A percentile compares a stretch with the other conserved stretches of the same genome.
Conservation (phyloP, 2,888 invertebrate genomes). For the Xanthia icteritia region DNA sequence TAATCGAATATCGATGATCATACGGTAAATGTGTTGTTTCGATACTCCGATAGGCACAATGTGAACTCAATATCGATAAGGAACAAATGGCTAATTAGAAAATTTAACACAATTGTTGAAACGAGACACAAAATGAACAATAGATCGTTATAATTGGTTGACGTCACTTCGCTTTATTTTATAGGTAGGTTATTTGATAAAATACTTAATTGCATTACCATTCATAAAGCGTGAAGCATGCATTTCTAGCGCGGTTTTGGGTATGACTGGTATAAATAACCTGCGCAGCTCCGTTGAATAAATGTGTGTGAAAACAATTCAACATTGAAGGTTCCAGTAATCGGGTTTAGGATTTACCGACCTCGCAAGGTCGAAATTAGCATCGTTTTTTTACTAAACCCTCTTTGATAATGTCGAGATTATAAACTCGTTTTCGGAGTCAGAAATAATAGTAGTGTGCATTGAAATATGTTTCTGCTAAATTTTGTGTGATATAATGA, state of each 20-base stretch:
- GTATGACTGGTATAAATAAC: conserved; percentile 37
- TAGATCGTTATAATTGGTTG: conserved; percentile 60
- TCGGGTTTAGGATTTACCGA: conserved; percentile 32
- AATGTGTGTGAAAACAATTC: conserved; percentile 38
- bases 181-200: conserved; percentile 38
- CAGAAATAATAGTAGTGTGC: conserved; percentile 11
- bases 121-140: conserved; percentile 65
- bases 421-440: conserved; percentile 31
- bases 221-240: conserved; percentile 61
- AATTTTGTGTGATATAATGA: conserved; percentile 18
- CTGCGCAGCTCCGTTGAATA: conserved; percentile 38
- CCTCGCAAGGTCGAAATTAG: conserved; percentile 40
- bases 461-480: conserved; percentile 12
- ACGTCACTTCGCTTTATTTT: conserved; percentile 58
- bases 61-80: conserved; percentile 41
- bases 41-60: conserved; percentile 26
- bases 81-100: conserved; percentile 65
- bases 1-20: conserved; percentile 5
- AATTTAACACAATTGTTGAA: conserved; percentile 63
- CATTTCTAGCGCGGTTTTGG: conserved; percentile 33
- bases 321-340: conserved; percentile 51
- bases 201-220: conserved; percentile 54
- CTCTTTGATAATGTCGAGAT: conserved; percentile 18
- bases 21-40: conserved; percentile 25
- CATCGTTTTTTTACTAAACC: conserved; percentile 41